These are phyloP conservation scores for Latrodectus geometricus DNA, from an alignment of 1,140 invertebrate species.

Conservation along the genomic window DNA sequence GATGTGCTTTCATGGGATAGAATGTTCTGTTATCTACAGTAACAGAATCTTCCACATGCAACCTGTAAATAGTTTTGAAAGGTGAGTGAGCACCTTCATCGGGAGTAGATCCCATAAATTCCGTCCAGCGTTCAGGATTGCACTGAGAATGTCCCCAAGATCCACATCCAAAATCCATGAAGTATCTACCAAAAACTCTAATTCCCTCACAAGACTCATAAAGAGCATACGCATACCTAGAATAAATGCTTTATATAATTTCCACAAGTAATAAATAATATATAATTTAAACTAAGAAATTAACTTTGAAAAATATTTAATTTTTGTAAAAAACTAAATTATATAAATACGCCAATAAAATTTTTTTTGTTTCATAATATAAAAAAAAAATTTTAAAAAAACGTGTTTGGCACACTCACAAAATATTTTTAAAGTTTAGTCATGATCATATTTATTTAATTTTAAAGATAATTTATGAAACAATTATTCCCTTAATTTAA, in stretches of 20 bases:
- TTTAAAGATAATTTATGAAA: too few relatives aligned
- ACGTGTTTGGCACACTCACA: too few relatives aligned
- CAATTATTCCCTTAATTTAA: too few relatives aligned
- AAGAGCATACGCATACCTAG: conserved; percentile 54
- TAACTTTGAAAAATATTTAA: neutral
- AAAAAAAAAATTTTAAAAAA: too few relatives aligned
- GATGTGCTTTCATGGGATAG: conserved; percentile 45
- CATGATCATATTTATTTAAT: too few relatives aligned
- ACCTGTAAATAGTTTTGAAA: conserved; percentile 63
- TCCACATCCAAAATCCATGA: conserved; percentile 62
- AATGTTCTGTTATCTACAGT: conserved; percentile 16
- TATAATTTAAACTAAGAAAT: too few relatives aligned
- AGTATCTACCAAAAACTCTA: conserved; percentile 51
- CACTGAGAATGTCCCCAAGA: conserved; percentile 54
- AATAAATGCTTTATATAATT: conserved; percentile 24
- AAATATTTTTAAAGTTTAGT: too few relatives aligned
- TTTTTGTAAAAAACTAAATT: neutral
- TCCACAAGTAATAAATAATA: too few relatives aligned
- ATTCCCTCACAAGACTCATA: conserved; percentile 64
- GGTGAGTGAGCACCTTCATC: conserved; percentile 63
- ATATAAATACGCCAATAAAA: neutral
- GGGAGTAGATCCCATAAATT: conserved; percentile 63
- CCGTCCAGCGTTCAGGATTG: conserved; percentile 54
- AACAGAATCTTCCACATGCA: conserved; percentile 32
- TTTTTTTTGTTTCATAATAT: too few relatives aligned